Evolutionary conservation across 1,140 invertebrate species (phyloP), one percentile per base, ranked within the genome.

Genomic region (Macrosteles quadrilineatus): DNA sequence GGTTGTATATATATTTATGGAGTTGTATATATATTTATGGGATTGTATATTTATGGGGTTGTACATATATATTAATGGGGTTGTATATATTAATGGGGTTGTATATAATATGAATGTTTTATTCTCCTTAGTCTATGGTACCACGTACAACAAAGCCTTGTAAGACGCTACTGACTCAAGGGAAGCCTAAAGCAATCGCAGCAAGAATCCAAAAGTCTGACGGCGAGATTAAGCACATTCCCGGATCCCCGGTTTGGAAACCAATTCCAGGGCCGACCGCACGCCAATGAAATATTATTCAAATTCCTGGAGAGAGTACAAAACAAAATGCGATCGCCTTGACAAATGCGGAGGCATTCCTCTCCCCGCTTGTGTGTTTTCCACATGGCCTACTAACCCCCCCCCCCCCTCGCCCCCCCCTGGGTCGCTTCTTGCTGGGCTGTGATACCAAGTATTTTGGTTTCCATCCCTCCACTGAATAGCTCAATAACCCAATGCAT

Each of bases 231-330:
- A 50, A 50, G 47, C 47, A 19, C 47, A 50, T 50, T 50, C 47
- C 47, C 21, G 36, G 36, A 9, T 40, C 6, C n/a, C 47, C 29
- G 29, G 59, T 63, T 63, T n/a, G 55, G 29, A 63, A 63, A 63
- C 27, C 59, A 19, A 63, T 63, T 32, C 59, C 2, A 32, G 27
- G n/a, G 11, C 59, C 59, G 59, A 63, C 59, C 59, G 59, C 59
- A 50, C 31, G 31, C 29, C 59, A 63, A 63, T 63, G 59, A 63
- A 63, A 63, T 63, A 63, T 63, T 63, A 63, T 63, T 63, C 59
- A 63, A 63, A 63, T 63, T 63, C 59, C 59, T 63, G 25, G 31
- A 32, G 31, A 32, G 27, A 63, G 27, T 31, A 32, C 59, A 19
- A 63, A 63, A 63, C 59, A 63, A 63, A 50, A 63, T 63, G 59